phyloP scores from a whole-genome alignment of 2,888 invertebrate species.

The Orthosia gothica region DNA sequence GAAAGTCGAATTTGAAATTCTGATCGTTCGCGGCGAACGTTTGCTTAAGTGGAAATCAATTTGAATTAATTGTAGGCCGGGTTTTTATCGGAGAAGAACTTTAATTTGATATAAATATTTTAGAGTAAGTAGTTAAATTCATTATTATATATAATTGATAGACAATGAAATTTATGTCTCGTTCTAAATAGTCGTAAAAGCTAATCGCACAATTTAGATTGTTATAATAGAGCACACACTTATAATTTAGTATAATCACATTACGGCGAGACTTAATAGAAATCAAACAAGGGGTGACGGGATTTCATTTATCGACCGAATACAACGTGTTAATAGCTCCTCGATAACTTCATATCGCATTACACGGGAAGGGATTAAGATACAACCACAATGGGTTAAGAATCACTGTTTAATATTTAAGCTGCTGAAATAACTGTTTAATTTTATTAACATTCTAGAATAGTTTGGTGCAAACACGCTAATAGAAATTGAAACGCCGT shows the following conservation, averaged over 20 bases:
- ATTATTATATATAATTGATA: conserved; percentile 32
- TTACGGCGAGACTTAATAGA: conserved; percentile 51
- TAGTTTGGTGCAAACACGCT: conserved; percentile 31
- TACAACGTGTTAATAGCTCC: conserved; percentile 70
- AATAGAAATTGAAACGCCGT: conserved; percentile 37
- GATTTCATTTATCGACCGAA: conserved; percentile 72
- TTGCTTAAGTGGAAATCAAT: conserved; percentile 89
- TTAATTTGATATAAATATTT: conserved; percentile 87
- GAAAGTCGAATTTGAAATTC: conserved; percentile 90
- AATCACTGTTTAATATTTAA: conserved; percentile 25
- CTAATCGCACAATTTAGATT: conserved; percentile 17
- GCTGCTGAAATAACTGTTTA: conserved; percentile 26
- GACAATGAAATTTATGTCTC: neutral
- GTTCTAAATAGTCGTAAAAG: conserved; percentile 15
- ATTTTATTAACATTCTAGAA: conserved; percentile 25
- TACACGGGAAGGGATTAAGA: conserved; percentile 67
- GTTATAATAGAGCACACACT: conserved; percentile 10
- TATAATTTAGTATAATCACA: conserved; percentile 38
- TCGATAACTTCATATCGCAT: conserved; percentile 70
- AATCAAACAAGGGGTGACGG: conserved; percentile 65
- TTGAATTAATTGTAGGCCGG: conserved; percentile 87
- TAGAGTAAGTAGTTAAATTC: conserved; percentile 64
- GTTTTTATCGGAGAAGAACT: conserved; percentile 85
- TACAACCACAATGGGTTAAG: conserved; percentile 40
- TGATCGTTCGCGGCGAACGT: conserved; percentile 85